Evolutionary conservation across 1,140 invertebrate genomes (phyloP).

Genomic region (Trichoplusia ni): DNA sequence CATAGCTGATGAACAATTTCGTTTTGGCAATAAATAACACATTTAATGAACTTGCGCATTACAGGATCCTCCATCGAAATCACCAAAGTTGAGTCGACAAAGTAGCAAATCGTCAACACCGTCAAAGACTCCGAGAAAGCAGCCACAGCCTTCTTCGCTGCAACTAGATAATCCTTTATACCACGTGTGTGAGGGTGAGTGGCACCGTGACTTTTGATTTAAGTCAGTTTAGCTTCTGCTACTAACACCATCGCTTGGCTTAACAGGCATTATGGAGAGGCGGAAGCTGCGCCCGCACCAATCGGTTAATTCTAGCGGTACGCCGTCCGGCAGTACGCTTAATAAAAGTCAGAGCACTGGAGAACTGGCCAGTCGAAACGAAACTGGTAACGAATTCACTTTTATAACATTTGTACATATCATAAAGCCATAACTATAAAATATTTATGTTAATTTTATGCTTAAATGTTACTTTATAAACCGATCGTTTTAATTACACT

Average conservation of each 20-base stretch:
- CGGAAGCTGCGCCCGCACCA: slow-evolving; percentile 75
- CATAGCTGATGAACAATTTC: neutral
- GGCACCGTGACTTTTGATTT: neutral
- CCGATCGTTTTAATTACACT: neutral
- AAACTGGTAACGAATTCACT: slow-evolving; percentile 57
- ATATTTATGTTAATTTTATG: too few relatives aligned
- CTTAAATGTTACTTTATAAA: too few relatives aligned
- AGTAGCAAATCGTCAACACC: slow-evolving; percentile 75
- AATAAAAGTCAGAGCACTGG: slow-evolving; percentile 83
- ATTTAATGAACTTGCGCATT: slow-evolving; percentile 5
- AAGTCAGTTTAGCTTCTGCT: slow-evolving; percentile 41
- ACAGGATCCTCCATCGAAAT: slow-evolving; percentile 76
- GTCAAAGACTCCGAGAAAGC: slow-evolving; percentile 62
- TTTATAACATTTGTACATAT: too few relatives aligned
- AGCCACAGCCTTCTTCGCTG: slow-evolving; percentile 69
- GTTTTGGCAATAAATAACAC: neutral
- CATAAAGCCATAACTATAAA: too few relatives aligned
- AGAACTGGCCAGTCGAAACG: slow-evolving; percentile 80
- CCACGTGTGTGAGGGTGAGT: slow-evolving; percentile 88
- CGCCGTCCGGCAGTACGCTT: slow-evolving; percentile 67
- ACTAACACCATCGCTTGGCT: slow-evolving; percentile 56
- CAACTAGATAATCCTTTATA: slow-evolving; percentile 90
- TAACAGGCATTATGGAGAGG: slow-evolving; percentile 73
- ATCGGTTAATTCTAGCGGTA: slow-evolving; percentile 73
- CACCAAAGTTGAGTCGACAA: slow-evolving; percentile 64